These are phyloP conservation scores for Thunnus thynnus DNA, from an alignment of 2,113 vertebrate species.

Conservation along the genomic window DNA sequence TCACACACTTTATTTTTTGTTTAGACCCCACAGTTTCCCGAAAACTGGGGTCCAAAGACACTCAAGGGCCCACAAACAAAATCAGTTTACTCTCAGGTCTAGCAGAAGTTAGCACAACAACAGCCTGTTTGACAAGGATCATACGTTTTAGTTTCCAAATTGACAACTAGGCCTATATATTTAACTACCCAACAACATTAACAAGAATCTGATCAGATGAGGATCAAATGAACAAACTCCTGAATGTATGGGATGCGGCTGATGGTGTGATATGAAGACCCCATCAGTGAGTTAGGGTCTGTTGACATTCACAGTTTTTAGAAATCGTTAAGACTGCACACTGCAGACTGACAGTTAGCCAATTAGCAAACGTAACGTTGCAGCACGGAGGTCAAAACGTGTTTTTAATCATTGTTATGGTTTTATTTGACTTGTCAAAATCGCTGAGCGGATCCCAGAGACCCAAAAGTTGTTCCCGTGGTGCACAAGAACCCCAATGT, in stretches of 20 bases:
- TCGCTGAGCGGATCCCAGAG: not conserved
- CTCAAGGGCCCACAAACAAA: not conserved
- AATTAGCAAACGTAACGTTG: too few relatives aligned
- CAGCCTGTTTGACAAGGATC: not conserved
- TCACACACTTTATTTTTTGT: not conserved
- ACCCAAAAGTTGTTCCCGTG: not conserved
- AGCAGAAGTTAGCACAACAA: not conserved
- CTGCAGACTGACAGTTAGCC: too few relatives aligned
- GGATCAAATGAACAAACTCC: not conserved
- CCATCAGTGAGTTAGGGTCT: not conserved
- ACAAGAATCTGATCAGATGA: too few relatives aligned
- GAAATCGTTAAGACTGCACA: not conserved
- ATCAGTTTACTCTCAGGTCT: not conserved
- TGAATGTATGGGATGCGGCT: not conserved
- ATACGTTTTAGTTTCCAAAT: not conserved
- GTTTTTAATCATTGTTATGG: not conserved
- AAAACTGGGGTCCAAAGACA: too few relatives aligned
- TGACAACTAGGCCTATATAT: not conserved
- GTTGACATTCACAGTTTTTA: not conserved
- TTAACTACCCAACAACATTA: too few relatives aligned
- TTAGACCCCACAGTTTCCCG: not conserved
- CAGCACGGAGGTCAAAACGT: not conserved
- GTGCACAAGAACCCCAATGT: conserved; percentile 25
- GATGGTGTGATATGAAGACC: not conserved
- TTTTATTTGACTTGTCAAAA: not conserved